Percentiles rank a stretch among this genome's conserved stretches.
These are phyloP conservation scores for Plumapathes pennacea DNA, from an alignment of 92 coral and sea anemone genomes.

Conservation along the genomic window DNA sequence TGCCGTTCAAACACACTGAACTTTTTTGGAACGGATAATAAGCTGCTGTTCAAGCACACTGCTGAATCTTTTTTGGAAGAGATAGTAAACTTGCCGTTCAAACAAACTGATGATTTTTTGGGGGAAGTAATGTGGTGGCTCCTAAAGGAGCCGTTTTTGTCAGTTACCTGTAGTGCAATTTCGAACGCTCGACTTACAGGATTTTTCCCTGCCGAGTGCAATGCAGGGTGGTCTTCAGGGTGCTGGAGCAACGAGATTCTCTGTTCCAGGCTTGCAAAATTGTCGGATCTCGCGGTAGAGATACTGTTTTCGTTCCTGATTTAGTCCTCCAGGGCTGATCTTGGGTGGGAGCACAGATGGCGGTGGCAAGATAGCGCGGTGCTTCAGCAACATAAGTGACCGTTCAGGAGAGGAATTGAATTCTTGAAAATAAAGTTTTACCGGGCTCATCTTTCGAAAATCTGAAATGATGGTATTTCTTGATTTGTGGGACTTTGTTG, in stretches of 20 bases:
- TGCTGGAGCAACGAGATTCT: slow-evolving; percentile 12
- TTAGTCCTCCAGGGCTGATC: slow-evolving; percentile 10
- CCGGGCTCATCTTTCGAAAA: slow-evolving; percentile 39
- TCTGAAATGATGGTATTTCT: slow-evolving; percentile 43
- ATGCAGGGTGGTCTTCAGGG: slow-evolving; percentile 13
- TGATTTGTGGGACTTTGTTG: slow-evolving; percentile 33
- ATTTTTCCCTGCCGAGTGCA: slow-evolving; percentile 10
- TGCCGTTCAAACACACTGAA: no score
- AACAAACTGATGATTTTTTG: no score
- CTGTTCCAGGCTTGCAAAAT: slow-evolving; percentile 20
- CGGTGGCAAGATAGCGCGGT: slow-evolving; percentile 19
- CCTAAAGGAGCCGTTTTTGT: slow-evolving; percentile 72
- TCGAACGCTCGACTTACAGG: slow-evolving; percentile 10
- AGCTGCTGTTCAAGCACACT: no score
- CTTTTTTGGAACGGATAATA: no score
- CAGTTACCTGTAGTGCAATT: slow-evolving; percentile 1
- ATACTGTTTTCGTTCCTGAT: slow-evolving; percentile 9
- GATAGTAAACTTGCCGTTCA: no score
- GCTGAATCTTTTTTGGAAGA: no score
- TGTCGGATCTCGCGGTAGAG: slow-evolving; percentile 18
- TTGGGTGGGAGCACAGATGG: slow-evolving; percentile 15
- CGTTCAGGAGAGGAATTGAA: slow-evolving; percentile 13
- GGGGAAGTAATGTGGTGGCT: no score
- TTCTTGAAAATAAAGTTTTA: slow-evolving; percentile 27
- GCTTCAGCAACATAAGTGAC: slow-evolving; percentile 20